A percentile compares a stretch with the other conserved stretches of the same genome.
These are phyloP conservation scores for Acleris laterana DNA, from an alignment of 2,888 invertebrate species.

Conservation along the genomic window DNA sequence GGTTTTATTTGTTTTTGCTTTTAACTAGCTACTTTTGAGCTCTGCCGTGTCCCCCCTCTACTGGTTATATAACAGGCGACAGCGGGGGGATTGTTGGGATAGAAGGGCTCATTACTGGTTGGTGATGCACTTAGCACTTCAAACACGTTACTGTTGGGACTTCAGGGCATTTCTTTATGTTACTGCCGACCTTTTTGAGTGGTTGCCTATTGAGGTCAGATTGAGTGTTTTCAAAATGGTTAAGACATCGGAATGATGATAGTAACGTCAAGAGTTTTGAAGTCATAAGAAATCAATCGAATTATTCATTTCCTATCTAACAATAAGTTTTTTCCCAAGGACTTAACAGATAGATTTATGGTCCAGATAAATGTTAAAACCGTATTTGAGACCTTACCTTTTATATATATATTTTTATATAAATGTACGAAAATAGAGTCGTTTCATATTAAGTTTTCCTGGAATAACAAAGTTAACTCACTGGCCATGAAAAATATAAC, in stretches of 20 bases:
- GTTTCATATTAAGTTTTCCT: no score
- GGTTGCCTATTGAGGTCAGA: conserved; percentile 21
- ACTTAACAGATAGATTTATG: neutral
- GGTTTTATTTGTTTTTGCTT: conserved; percentile 64
- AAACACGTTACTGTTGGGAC: conserved; percentile 51
- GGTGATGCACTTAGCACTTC: conserved; percentile 54
- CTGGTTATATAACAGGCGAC: conserved; percentile 30
- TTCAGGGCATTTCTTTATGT: conserved; percentile 46
- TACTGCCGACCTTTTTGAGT: conserved; percentile 15
- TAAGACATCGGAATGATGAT: neutral
- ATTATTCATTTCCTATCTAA: neutral
- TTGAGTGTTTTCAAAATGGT: neutral
- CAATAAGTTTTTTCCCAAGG: neutral
- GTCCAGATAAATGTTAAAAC: no score
- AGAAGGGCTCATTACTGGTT: conserved; percentile 46
- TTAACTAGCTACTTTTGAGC: conserved; percentile 46
- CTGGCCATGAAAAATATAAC: no score
- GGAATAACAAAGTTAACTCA: no score
- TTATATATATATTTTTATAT: no score
- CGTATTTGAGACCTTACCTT: no score
- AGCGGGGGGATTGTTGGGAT: conserved; percentile 48
- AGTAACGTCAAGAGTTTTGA: neutral
- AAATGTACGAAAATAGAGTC: no score
- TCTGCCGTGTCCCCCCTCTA: conserved; percentile 40
- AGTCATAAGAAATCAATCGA: neutral